Evolutionary conservation across 1,140 invertebrate genomes (phyloP).

Genomic region (Leptinotarsa defecta): DNA sequence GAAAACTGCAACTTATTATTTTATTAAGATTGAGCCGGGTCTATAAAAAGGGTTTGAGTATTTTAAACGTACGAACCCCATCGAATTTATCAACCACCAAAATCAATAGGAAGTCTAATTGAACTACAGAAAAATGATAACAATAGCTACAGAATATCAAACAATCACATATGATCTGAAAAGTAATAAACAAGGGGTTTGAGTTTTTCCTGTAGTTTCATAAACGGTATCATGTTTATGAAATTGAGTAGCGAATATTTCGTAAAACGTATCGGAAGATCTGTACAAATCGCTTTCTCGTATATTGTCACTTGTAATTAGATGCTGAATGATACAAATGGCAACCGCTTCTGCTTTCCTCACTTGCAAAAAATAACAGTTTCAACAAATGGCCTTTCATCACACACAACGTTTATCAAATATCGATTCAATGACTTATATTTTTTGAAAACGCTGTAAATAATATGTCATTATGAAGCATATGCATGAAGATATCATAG

Average conservation of each 20-base stretch:
- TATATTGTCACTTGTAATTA: constrained; percentile 16
- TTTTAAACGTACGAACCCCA: too few species aligned
- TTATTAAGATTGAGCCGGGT: too few species aligned
- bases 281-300: neutral
- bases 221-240: neutral
- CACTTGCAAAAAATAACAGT: constrained; percentile 25
- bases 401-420: constrained; percentile 29
- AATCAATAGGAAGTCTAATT: too few species aligned
- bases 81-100: too few species aligned
- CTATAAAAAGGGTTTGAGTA: too few species aligned
- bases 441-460: neutral
- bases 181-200: too few species aligned
- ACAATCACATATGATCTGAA: too few species aligned
- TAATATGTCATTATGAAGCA: neutral
- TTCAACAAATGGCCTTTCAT: constrained; percentile 37
- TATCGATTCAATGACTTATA: neutral
- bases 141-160: too few species aligned
- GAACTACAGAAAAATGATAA: too few species aligned
- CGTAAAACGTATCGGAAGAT: neutral
- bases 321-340: constrained; percentile 44
- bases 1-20: too few species aligned
- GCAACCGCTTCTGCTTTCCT: constrained; percentile 29
- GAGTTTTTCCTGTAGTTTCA: too few species aligned
- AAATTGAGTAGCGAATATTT: neutral
- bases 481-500: neutral